A percentile compares a stretch with the other conserved stretches of the same genome.
These are phyloP conservation scores for Vollenhovia emeryi DNA, from an alignment of 1,140 invertebrate genomes.

Conservation along the genomic window DNA sequence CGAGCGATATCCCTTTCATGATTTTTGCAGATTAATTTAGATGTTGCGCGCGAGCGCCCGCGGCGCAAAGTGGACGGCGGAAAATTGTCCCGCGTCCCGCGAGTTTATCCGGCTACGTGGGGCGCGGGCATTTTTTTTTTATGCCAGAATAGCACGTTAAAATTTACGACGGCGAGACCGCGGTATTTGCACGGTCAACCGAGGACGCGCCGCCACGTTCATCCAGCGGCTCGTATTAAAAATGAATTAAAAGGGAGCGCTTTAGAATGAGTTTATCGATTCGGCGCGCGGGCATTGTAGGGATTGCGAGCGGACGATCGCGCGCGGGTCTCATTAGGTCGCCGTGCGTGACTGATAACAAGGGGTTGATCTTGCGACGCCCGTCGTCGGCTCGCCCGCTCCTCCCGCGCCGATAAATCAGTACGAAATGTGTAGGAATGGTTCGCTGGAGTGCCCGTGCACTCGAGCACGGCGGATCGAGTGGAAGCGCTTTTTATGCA, in stretches of 20 bases:
- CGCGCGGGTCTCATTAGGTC: slow-evolving; percentile 1
- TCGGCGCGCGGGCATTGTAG: not conserved
- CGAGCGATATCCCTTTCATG: slow-evolving; percentile 2
- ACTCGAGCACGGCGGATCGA: slow-evolving; percentile 14
- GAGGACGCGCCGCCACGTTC: not conserved
- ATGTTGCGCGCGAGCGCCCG: not conserved
- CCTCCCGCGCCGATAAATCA: slow-evolving; percentile 40
- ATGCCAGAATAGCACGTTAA: slow-evolving; percentile 30
- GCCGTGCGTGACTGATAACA: not conserved
- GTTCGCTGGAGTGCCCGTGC: not conserved
- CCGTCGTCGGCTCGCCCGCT: slow-evolving; percentile 2
- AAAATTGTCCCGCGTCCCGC: not conserved
- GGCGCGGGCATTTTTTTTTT: slow-evolving; percentile 16
- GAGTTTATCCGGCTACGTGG: slow-evolving; percentile 14
- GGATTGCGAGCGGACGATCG: not conserved
- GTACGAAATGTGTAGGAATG: slow-evolving; percentile 16
- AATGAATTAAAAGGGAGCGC: not conserved
- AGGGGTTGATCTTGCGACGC: slow-evolving; percentile 1
- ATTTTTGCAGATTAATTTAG: slow-evolving; percentile 45
- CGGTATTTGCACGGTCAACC: slow-evolving; percentile 30
- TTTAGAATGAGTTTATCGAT: slow-evolving; percentile 1
- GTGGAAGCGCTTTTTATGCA: slow-evolving; percentile 34
- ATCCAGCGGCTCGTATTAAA: not conserved
- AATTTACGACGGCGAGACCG: slow-evolving; percentile 25
- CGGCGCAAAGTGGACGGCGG: not conserved